A percentile compares a stretch with the other conserved stretches of the same genome.
phyloP scores from a whole-genome alignment of 2,797 vertebrate species.

The Gallinago nigripennis region DNA sequence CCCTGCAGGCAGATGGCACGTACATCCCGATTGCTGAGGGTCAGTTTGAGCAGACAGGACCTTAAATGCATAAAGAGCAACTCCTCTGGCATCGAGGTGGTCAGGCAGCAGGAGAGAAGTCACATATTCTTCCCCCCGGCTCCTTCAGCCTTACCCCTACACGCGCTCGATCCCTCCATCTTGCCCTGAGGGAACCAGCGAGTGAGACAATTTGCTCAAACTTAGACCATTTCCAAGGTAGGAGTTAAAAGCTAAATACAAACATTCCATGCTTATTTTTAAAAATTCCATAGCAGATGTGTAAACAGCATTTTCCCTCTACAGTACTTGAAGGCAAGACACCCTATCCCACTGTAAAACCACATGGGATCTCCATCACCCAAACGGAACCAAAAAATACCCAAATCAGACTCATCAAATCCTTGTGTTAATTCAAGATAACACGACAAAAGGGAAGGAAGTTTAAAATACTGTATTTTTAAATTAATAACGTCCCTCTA shows the following conservation, averaged over 20 bases:
- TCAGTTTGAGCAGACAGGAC: background rate
- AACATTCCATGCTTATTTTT: background rate
- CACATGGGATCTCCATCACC: background rate
- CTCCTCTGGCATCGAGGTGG: background rate
- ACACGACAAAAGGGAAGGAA: background rate
- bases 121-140: background rate
- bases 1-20: background rate
- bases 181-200: background rate
- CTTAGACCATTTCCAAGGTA: background rate
- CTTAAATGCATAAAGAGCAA: background rate
- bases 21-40: background rate
- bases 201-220: background rate
- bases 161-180: accelerated
- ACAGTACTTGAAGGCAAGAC: background rate
- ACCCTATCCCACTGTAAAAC: background rate
- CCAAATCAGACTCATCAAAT: background rate
- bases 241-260: background rate
- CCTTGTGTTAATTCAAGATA: background rate
- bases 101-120: background rate
- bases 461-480: background rate
- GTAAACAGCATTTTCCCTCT: background rate
- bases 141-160: background rate
- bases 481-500: background rate
- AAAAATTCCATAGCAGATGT: background rate
- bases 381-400: background rate